Conservation (phyloP, 2,888 invertebrate species). For the Gibbula magus region DNA sequence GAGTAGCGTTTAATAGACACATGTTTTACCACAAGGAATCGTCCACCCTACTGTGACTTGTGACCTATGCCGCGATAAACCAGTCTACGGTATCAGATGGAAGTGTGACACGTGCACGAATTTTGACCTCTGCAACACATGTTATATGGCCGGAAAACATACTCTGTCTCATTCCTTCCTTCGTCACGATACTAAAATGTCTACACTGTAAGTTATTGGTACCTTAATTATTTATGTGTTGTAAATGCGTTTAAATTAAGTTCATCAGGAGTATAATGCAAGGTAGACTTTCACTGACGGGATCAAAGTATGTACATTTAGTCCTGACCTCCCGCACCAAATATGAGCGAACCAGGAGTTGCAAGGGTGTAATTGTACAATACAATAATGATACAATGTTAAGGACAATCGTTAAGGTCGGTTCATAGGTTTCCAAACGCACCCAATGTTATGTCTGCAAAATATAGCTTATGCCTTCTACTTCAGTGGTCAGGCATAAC, state of each 20-base stretch:
- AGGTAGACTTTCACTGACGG: not conserved
- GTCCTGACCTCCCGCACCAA: no score
- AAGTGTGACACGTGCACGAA: constrained; percentile 85
- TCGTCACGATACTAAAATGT: not conserved
- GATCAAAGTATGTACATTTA: not conserved
- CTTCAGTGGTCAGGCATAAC: no score
- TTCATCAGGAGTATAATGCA: not conserved
- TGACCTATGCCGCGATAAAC: not conserved
- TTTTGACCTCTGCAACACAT: constrained; percentile 86
- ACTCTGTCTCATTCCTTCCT: constrained; percentile 85
- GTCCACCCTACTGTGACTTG: not conserved
- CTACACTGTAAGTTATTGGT: constrained; percentile 1
- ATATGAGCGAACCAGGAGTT: no score
- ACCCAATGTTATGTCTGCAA: no score
- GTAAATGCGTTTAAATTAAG: not conserved
- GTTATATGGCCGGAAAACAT: constrained; percentile 87
- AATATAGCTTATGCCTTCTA: no score
- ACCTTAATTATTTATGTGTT: not conserved
- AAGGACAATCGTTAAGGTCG: no score
- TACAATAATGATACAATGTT: no score
- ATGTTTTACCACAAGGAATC: not conserved
- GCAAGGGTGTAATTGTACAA: no score
- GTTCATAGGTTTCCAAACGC: no score
- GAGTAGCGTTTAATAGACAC: not conserved
- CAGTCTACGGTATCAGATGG: constrained; percentile 83